Evolutionary conservation across 2,113 vertebrate species (phyloP).

Genomic region (Nannospalax galili): DNA sequence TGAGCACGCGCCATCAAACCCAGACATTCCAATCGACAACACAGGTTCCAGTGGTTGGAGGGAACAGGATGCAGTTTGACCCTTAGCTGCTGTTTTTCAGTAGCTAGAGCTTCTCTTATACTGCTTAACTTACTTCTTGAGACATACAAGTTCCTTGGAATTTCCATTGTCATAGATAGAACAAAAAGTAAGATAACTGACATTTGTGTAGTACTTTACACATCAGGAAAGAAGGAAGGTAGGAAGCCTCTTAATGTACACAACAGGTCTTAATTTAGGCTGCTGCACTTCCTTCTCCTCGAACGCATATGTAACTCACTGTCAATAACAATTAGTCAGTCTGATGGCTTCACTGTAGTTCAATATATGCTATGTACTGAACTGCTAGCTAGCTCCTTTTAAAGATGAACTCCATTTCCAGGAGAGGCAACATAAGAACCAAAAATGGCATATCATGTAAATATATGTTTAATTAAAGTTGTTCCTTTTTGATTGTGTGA

Average conservation of each 20-base stretch:
- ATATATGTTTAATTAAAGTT: slow-evolving; percentile 3
- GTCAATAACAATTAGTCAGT: not conserved
- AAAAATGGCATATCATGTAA: not conserved
- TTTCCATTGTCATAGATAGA: not conserved
- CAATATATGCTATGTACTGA: not conserved
- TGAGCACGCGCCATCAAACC: slow-evolving; percentile 68
- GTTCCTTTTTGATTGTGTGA: not conserved
- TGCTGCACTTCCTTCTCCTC: not conserved
- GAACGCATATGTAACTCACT: not conserved
- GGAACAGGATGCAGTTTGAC: slow-evolving; percentile 59
- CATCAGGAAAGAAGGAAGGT: not conserved
- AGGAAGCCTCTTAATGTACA: not conserved
- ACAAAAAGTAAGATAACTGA: slow-evolving; percentile 38
- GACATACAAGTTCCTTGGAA: slow-evolving; percentile 36
- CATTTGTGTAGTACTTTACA: not conserved
- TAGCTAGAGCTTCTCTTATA: slow-evolving; percentile 44
- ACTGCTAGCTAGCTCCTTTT: not conserved
- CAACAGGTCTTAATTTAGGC: slow-evolving; percentile 24
- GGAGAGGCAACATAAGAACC: slow-evolving; percentile 16
- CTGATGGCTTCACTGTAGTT: not conserved
- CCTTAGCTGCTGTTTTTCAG: slow-evolving; percentile 50
- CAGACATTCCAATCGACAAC: slow-evolving; percentile 76
- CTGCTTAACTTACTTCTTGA: not conserved
- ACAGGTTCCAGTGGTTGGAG: slow-evolving; percentile 71
- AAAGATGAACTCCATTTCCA: slow-evolving; percentile 16